Conservation (phyloP, 2,888 invertebrate species). For the Zaprionus obscuricornis region DNA sequence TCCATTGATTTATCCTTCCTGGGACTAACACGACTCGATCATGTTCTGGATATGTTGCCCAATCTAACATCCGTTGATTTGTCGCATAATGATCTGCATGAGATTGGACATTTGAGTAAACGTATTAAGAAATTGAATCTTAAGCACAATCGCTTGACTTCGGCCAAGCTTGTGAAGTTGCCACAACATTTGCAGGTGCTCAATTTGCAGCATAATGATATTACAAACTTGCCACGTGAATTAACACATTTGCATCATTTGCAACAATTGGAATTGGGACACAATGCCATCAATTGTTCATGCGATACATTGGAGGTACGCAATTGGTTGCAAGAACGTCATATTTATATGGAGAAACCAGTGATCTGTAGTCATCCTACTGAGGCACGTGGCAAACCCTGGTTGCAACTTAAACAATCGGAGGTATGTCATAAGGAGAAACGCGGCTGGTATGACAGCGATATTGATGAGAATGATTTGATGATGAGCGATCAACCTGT, state of each 20-base stretch:
- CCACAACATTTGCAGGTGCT: conserved; percentile 86
- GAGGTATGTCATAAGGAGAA: conserved; percentile 84
- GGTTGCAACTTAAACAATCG: conserved; percentile 86
- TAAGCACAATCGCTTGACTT: conserved; percentile 86
- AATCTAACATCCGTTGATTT: conserved; percentile 87
- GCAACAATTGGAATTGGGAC: conserved; percentile 87
- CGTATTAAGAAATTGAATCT: conserved; percentile 86
- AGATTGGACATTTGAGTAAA: conserved; percentile 86
- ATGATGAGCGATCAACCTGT: conserved; percentile 87
- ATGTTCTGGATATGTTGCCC: conserved; percentile 86
- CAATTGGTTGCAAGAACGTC: conserved; percentile 85
- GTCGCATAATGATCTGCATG: conserved; percentile 86
- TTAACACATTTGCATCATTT: conserved; percentile 84
- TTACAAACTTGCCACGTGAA: conserved; percentile 86
- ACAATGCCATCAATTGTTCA: conserved; percentile 89
- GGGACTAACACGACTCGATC: conserved; percentile 85
- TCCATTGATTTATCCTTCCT: conserved; percentile 87
- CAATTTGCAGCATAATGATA: conserved; percentile 86
- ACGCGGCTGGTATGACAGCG: conserved; percentile 43
- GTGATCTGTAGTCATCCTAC: conserved; percentile 85
- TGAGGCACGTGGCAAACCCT: conserved; percentile 84
- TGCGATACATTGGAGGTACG: conserved; percentile 88
- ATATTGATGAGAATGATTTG: conserved; percentile 84
- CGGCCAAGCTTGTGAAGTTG: conserved; percentile 85
- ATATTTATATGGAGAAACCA: conserved; percentile 85